Evolutionary conservation across 1,140 invertebrate species (phyloP).

Genomic region (Coelopa frigida): DNA sequence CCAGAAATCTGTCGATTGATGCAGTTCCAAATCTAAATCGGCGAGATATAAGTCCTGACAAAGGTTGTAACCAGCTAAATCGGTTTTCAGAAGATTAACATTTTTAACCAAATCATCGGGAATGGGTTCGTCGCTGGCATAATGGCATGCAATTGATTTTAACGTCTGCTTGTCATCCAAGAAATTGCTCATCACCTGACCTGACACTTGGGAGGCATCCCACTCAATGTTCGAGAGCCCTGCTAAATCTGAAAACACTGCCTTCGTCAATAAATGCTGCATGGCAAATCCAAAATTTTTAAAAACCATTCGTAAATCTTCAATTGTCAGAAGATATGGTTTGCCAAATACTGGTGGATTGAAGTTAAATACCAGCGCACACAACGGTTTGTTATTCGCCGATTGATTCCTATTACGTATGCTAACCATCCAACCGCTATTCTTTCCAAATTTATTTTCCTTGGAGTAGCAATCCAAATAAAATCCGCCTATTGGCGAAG

Average conservation of each 20-base stretch:
- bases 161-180: conserved; percentile 65
- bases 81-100: conserved; percentile 56
- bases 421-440: conserved; percentile 60
- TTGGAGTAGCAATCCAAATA: conserved; percentile 76
- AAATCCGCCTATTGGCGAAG: conserved; percentile 64
- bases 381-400: conserved; percentile 57
- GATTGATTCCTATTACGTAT: conserved; percentile 60
- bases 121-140: conserved; percentile 62
- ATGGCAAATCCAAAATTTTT: conserved; percentile 77
- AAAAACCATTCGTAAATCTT: conserved; percentile 70
- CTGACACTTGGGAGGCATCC: conserved; percentile 76
- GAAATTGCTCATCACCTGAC: conserved; percentile 76
- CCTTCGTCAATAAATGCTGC: conserved; percentile 72
- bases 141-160: conserved; percentile 64
- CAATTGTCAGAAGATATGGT: conserved; percentile 65
- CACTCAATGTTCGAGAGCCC: conserved; percentile 83
- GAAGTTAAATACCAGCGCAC: conserved; percentile 79
- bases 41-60: conserved; percentile 76
- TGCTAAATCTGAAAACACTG: conserved; percentile 73
- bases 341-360: conserved; percentile 52
- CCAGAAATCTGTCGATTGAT: conserved; percentile 74
- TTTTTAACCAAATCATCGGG: conserved; percentile 58
- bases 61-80: conserved; percentile 71
- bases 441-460: conserved; percentile 49
- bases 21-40: conserved; percentile 76